These are phyloP conservation scores for Altica lythri DNA, from an alignment of 2,888 invertebrate species.

Conservation along the genomic window DNA sequence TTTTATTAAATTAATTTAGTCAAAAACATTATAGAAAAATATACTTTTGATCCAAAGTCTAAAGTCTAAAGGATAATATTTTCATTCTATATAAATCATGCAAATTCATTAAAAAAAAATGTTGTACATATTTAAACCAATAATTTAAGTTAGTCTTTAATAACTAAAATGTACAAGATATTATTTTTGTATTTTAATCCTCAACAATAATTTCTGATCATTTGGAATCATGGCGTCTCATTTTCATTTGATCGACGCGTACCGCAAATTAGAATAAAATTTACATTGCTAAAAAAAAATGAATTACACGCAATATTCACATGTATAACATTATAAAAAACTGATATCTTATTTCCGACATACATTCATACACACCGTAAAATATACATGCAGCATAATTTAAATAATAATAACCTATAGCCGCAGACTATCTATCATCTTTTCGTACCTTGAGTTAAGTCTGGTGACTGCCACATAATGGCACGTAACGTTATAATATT, in stretches of 20 bases:
- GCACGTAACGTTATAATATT: conserved; percentile 21
- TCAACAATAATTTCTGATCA: too few species aligned
- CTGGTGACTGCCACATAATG: conserved; percentile 16
- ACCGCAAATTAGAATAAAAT: conserved; percentile 13
- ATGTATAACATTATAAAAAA: conserved; percentile 17
- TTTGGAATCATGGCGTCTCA: conserved; percentile 5
- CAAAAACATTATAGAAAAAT: too few species aligned
- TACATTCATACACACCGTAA: conserved; percentile 7
- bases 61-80: too few species aligned
- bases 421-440: conserved; percentile 19
- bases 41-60: too few species aligned
- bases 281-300: conserved; percentile 17
- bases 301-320: conserved; percentile 19
- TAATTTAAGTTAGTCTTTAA: too few species aligned
- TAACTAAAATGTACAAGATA: too few species aligned
- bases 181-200: too few species aligned
- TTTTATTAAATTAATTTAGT: too few species aligned
- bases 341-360: conserved; percentile 24
- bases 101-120: too few species aligned
- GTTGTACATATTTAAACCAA: too few species aligned
- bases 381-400: conserved; percentile 13
- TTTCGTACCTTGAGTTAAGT: conserved; percentile 16
- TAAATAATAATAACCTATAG: conserved; percentile 22
- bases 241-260: conserved; percentile 1
- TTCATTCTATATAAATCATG: too few species aligned